Evolutionary conservation across 1,140 invertebrate species (phyloP), one percentile per base, ranked within the genome.

Genomic region (Drosophila triauraria): DNA sequence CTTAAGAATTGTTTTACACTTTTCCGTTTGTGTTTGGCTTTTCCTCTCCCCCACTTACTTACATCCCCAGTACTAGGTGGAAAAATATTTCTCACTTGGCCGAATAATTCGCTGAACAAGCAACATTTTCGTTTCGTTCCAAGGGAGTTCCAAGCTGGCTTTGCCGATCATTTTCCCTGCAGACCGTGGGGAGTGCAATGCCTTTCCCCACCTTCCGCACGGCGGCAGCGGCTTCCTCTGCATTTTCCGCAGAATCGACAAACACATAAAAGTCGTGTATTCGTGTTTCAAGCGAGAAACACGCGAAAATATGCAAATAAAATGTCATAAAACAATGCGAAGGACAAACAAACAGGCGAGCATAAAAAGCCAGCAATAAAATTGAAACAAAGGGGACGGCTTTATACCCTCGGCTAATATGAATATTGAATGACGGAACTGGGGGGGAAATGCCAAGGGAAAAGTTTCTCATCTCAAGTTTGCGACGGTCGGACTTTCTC

Each of bases 1-100:
- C 84, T 88, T 88, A 81, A 88, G 84, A 88, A 88, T 85, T 90
- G 81, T 62, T 88, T 90, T 78, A 78, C 85, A 84, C 83, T 79
- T 87, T 87, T 87, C 47, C 60, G 68, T 68, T 76, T 77, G 76
- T 54, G 44, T 69, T 65, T 46, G 42, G 72, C 43, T 46, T 74
- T 63, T 25, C 46, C 32, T 4, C 20, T 4, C 51, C 17, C 12
- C 10, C 25, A 23, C 25, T 60, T 25, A 4, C 30, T 25, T 47
- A 7, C 38, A 62, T 20, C 23, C 32, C 23, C 32, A 44, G 44
- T 35, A 27, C 61, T 57, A 54, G 25, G 38, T 44, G 35, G 42
- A 60, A 61, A 68, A 78, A 75, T 80, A 70, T 81, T 86, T 82
- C 61, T 44, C 40, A 69, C 67, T 47, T 59, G 48, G 59, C 58